Evolutionary conservation across 2,797 vertebrate genomes (phyloP).

Genomic region (Artibeus lituratus): DNA sequence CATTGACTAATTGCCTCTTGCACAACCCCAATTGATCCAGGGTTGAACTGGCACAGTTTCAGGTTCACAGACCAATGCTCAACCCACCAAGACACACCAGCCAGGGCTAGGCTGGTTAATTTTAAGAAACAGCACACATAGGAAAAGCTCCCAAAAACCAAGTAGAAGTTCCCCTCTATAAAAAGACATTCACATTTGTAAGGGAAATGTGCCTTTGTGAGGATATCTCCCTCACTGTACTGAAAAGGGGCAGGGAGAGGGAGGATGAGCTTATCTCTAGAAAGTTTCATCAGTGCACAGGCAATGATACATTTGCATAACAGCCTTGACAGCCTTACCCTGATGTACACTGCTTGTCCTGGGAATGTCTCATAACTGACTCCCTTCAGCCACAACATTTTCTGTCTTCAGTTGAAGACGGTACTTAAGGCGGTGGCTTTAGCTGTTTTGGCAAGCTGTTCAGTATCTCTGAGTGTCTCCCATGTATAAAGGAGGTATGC

Average conservation of each 20-base stretch:
- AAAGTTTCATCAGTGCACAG: not conserved
- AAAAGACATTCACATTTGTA: not conserved
- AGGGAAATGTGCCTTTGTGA: not conserved
- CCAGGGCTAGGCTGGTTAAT: not conserved
- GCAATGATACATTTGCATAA: not conserved
- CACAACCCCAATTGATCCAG: no score
- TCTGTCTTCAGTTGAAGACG: not conserved
- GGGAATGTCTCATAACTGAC: not conserved
- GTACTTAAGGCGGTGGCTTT: not conserved
- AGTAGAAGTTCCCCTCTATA: not conserved
- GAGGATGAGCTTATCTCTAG: not conserved
- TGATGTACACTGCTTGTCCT: not conserved
- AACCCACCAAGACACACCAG: no score
- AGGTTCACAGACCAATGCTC: no score
- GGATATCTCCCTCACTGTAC: not conserved
- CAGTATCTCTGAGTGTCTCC: no score
- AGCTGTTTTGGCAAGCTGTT: not conserved
- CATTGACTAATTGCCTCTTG: no score
- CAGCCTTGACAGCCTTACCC: not conserved
- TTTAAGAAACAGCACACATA: not conserved
- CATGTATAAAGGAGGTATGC: no score
- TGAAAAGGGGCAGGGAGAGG: not conserved
- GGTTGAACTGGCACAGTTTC: no score
- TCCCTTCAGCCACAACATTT: not conserved
- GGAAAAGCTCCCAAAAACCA: not conserved